Conservation (phyloP, 37 sponge, comb jelly and placozoan species). For the Ianthella basta region DNA sequence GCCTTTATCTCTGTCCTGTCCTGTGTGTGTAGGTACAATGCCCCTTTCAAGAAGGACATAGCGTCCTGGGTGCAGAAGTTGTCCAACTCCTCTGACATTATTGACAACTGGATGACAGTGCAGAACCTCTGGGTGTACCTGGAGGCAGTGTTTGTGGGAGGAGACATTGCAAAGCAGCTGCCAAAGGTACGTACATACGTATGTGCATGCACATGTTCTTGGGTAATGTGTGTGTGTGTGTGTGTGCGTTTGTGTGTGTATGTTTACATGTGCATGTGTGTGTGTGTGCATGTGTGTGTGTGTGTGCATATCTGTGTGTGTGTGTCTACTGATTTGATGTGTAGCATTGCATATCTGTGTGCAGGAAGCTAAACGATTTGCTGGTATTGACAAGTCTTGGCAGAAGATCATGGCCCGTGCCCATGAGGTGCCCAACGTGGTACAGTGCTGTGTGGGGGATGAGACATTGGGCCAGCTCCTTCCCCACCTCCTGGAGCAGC, state of each 20-base stretch:
- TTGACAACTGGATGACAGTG: slow-evolving; percentile 97
- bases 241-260: background rate
- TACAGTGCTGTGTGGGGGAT: slow-evolving; percentile 97
- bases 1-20: too few relatives aligned
- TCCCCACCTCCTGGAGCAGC: slow-evolving; percentile 96
- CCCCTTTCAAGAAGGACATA: slow-evolving; percentile 96
- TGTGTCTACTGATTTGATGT: too few relatives aligned
- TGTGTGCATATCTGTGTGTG: too few relatives aligned
- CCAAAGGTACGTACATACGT: slow-evolving; percentile 69
- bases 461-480: slow-evolving; percentile 95
- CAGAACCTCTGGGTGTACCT: slow-evolving; percentile 99
- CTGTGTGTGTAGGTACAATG: slow-evolving; percentile 95
- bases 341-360: too few relatives aligned
- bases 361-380: slow-evolving; percentile 90
- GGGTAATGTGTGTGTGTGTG: background rate
- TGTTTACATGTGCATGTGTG: background rate
- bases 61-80: slow-evolving; percentile 94
- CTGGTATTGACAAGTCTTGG: slow-evolving; percentile 97
- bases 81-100: slow-evolving; percentile 94
- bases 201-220: background rate
- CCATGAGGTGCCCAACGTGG: slow-evolving; percentile 91
- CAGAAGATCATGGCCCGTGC: slow-evolving; percentile 96
- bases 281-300: background rate
- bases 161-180: slow-evolving; percentile 99
- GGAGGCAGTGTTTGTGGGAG: slow-evolving; percentile 99